These are phyloP conservation scores for Hemichromis elongatus DNA, from an alignment of 2,113 vertebrate genomes.

Conservation along the genomic window DNA sequence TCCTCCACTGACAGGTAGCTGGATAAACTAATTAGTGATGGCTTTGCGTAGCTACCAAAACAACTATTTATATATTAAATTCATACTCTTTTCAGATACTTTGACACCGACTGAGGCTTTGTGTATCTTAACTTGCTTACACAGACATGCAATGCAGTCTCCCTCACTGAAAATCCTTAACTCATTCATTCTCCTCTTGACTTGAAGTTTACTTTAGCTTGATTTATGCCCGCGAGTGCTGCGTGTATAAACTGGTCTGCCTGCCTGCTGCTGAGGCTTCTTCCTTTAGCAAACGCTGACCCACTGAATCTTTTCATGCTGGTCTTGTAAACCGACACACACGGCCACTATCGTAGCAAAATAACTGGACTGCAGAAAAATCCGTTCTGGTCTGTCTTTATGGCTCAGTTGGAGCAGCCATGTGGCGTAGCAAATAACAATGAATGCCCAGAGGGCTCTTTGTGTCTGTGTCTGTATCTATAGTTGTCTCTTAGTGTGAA, in stretches of 20 bases:
- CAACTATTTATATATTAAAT: background rate
- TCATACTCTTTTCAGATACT: background rate
- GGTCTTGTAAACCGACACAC: background rate
- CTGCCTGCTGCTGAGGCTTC: background rate
- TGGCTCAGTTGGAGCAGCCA: background rate
- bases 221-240: conserved; percentile 4
- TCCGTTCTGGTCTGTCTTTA: background rate
- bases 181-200: conserved; percentile 9
- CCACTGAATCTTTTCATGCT: background rate
- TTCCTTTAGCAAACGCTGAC: background rate
- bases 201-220: conserved; percentile 34
- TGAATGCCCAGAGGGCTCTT: background rate
- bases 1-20: background rate
- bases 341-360: background rate
- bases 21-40: background rate
- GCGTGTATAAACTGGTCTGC: conserved; percentile 21
- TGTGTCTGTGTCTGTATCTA: background rate
- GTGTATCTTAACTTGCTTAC: background rate
- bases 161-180: background rate
- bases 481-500: background rate
- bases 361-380: background rate
- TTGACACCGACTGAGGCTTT: background rate
- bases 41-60: background rate
- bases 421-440: conserved; percentile 14
- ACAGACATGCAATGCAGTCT: background rate